Base-by-base conservation (phyloP, 2,797 vertebrate species). In the Botia almorhae region DNA sequence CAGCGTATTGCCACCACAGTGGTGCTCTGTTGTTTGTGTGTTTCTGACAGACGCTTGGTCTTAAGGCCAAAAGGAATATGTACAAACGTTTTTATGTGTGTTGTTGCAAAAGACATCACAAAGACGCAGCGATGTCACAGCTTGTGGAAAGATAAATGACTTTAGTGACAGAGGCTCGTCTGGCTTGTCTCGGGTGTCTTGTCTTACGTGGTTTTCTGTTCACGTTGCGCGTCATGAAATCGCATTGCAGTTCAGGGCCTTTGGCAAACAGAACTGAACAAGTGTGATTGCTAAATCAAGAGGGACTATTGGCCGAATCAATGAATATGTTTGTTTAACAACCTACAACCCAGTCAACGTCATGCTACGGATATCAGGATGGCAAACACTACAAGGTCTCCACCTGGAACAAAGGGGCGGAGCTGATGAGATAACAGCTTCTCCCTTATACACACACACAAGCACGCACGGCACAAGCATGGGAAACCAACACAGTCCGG, bases 221-320 rank as follows among this genome's bases (percentile, higher is more conserved):
- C 78, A 80, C 51, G 17, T 46, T 14, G 29, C 4, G 21, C 70
- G 63, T 53, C 68, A 33, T 67, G 21, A 23, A 10, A 65, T 48
- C 63, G 55, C 17, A 58, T 78, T 69, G 69, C 23, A 19, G n/a
- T 17, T 73, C 23, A 58, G n/a, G 29, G 80, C 60, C 39, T 73
- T 67, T 76, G 50, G 33, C 48, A 48, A 68, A 51, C 4, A 60
- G 7, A 81, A 68, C n/a, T 3, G 16, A 74, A 65, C 50, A 26
- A 71, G 19, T 51, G 48, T 72, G 29, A 77, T 85, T 74, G 72
- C 69, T 70, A 74, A 82, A 77, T 78, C 69, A 69, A 23, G 19
- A 39, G 61, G 14, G 74, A 64, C 58, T 61, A 69, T 50, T 60
- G 69, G 55, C 26, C 46, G 23, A 58, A 74, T 78, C 19, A 48